phyloP scores from a whole-genome alignment of 2,113 vertebrate genomes.

The Pollimyrus isidori region DNA sequence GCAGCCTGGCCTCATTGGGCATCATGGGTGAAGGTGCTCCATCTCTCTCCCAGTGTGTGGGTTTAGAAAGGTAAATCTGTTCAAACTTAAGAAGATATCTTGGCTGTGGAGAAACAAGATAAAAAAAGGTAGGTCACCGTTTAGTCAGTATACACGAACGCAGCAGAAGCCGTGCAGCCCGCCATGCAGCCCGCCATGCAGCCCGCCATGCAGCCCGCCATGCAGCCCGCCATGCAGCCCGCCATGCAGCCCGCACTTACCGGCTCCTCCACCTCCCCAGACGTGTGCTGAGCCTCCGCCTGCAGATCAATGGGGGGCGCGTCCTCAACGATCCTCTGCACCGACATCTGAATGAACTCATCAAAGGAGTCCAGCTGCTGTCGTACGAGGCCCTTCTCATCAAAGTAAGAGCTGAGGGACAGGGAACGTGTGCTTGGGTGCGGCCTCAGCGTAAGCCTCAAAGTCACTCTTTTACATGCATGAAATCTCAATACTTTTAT shows the following conservation, averaged over 20 bases:
- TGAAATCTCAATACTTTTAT: background rate
- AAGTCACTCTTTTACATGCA: background rate
- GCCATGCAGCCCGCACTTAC: constrained; percentile 55
- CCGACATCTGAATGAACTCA: constrained; percentile 99
- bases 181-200: too few species aligned
- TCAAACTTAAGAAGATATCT: constrained; percentile 94
- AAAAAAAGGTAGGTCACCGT: background rate
- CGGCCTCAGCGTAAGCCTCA: background rate
- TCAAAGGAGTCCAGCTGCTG: constrained; percentile 97
- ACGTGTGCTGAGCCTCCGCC: constrained; percentile 93
- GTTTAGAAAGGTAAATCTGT: constrained; percentile 96
- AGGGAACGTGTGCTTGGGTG: background rate
- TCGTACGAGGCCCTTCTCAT: constrained; percentile 94
- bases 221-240: too few species aligned
- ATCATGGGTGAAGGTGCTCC: constrained; percentile 97
- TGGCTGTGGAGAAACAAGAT: constrained; percentile 60
- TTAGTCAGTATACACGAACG: background rate
- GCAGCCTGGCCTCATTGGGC: constrained; percentile 91
- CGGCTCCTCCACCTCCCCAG: constrained; percentile 93
- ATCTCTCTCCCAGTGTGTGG: constrained; percentile 96
- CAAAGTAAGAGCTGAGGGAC: constrained; percentile 83
- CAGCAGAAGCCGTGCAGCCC: too few species aligned
- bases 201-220: too few species aligned
- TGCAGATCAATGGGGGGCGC: constrained; percentile 95
- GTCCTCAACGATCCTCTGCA: constrained; percentile 96